A percentile compares a stretch with the other conserved stretches of the same genome.
These are phyloP conservation scores for Phrynosoma blainvillii DNA, from an alignment of 2,113 vertebrate species.

Conservation along the genomic window DNA sequence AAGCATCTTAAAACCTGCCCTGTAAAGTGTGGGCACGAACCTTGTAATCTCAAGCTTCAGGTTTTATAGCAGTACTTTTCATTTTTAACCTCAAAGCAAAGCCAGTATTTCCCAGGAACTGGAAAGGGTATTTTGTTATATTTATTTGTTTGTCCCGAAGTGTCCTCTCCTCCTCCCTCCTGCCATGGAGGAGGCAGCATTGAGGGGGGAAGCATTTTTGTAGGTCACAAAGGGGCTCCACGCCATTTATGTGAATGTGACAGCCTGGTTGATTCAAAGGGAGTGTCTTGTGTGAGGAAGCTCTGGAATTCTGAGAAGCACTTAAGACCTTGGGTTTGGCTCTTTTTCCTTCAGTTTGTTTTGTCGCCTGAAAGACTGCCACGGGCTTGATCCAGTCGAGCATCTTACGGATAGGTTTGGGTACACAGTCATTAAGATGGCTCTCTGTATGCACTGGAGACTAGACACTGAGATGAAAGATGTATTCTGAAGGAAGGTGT, in stretches of 20 bases:
- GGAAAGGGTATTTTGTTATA: neutral
- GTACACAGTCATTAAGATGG: neutral
- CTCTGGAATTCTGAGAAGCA: constrained; percentile 39
- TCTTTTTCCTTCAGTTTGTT: constrained; percentile 28
- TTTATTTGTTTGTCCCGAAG: neutral
- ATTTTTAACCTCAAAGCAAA: constrained; percentile 39
- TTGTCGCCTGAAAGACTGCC: constrained; percentile 8
- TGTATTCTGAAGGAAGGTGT: neutral
- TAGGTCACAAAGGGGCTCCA: constrained; percentile 51
- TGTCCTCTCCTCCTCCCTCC: constrained; percentile 9
- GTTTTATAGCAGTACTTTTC: constrained; percentile 26
- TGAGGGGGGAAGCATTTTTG: constrained; percentile 2
- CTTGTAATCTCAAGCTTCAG: neutral
- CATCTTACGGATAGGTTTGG: neutral
- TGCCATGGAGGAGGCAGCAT: neutral
- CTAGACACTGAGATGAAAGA: neutral
- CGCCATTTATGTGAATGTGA: constrained; percentile 35
- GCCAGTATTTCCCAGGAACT: constrained; percentile 37
- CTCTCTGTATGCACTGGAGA: neutral
- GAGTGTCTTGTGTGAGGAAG: constrained; percentile 28
- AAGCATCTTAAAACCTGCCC: constrained; percentile 20
- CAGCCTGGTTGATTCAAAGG: constrained; percentile 33
- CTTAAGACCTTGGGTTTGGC: neutral
- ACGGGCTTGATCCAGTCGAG: constrained; percentile 6
- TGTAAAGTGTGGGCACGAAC: constrained; percentile 22